Evolutionary conservation across 2,888 invertebrate species (phyloP).

Genomic region (Clistopyga incitator): DNA sequence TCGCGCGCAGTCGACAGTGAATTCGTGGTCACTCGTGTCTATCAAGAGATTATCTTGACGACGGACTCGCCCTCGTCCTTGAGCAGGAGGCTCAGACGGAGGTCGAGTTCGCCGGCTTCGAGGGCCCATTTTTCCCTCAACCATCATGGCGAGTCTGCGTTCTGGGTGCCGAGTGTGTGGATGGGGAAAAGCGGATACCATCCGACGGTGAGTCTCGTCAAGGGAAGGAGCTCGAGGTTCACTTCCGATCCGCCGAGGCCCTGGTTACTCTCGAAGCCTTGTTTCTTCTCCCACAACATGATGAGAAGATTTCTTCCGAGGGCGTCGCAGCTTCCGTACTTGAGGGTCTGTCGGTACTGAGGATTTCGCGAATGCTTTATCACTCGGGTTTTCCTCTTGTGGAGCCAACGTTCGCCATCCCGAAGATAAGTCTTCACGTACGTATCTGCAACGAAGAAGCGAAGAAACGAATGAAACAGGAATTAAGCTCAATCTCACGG

Average conservation of each 20-base stretch:
- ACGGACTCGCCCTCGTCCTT: conserved; percentile 81
- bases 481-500: neutral
- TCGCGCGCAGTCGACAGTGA: conserved; percentile 22
- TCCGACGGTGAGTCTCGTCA: conserved; percentile 92
- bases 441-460: conserved; percentile 88
- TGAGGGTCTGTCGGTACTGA: conserved; percentile 94
- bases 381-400: conserved; percentile 96
- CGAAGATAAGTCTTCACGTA: conserved; percentile 97
- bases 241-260: conserved; percentile 94
- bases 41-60: conserved; percentile 82
- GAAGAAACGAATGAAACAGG: neutral
- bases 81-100: conserved; percentile 81
- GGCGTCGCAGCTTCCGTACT: conserved; percentile 90
- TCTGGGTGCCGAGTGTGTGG: conserved; percentile 91
- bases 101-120: conserved; percentile 82
- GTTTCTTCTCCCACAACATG: conserved; percentile 96
- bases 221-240: conserved; percentile 91
- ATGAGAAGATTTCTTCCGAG: conserved; percentile 93
- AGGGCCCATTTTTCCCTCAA: conserved; percentile 84
- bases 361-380: conserved; percentile 93
- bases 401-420: conserved; percentile 94
- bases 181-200: conserved; percentile 97
- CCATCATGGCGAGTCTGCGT: conserved; percentile 86
- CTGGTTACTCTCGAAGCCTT: conserved; percentile 93
- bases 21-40: conserved; percentile 57